Percentiles rank a stretch among this genome's conserved stretches.
These are phyloP conservation scores for Zele albiditarsus DNA, from an alignment of 2,888 invertebrate species.

Conservation along the genomic window DNA sequence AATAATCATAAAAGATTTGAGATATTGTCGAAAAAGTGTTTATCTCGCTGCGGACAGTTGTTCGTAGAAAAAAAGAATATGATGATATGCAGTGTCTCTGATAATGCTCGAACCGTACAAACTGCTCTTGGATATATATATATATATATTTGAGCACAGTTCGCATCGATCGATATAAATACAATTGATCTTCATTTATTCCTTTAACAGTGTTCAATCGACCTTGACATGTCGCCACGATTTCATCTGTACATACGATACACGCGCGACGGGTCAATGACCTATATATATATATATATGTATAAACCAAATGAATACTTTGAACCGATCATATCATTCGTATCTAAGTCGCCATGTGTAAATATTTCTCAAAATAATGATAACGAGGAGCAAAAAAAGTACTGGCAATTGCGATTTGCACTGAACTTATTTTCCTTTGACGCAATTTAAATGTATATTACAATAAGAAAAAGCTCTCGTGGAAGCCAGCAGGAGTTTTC, in stretches of 20 bases:
- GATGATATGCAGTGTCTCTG: constrained; percentile 61
- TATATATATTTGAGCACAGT: background rate
- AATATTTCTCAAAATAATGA: constrained; percentile 10
- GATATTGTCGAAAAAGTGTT: constrained; percentile 41
- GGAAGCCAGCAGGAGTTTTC: constrained; percentile 28
- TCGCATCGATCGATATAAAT: constrained; percentile 1
- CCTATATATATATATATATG: background rate
- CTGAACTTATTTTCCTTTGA: background rate
- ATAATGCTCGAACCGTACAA: too few species aligned
- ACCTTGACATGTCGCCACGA: constrained; percentile 11
- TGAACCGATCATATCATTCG: constrained; percentile 1
- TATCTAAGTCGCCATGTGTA: constrained; percentile 28
- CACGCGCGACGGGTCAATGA: background rate
- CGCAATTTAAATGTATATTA: constrained; percentile 4
- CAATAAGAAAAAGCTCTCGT: background rate
- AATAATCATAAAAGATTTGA: constrained; percentile 58
- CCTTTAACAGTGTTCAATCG: background rate
- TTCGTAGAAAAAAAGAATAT: constrained; percentile 56
- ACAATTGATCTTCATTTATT: constrained; percentile 17
- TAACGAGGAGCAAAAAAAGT: background rate
- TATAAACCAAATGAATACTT: constrained; percentile 10
- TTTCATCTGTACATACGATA: background rate
- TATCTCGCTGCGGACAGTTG: constrained; percentile 17
- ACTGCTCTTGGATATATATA: too few species aligned
- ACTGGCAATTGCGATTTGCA: background rate